Conservation (phyloP, 1,140 invertebrate species). For the Chelonus insularis region DNA sequence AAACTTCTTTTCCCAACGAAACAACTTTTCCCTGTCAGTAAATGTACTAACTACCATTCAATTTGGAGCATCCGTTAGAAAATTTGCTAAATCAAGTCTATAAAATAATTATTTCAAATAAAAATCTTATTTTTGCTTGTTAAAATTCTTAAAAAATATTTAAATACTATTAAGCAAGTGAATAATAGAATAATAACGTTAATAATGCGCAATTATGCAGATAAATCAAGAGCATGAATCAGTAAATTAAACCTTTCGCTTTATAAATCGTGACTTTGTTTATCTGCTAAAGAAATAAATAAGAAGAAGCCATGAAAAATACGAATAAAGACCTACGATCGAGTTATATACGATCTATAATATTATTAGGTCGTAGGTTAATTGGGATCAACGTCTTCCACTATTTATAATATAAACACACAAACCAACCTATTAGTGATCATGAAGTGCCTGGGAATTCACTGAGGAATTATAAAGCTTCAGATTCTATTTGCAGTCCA, state of each 20-base stretch:
- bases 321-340: not conserved
- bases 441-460: constrained; percentile 4
- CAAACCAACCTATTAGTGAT: constrained; percentile 9
- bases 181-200: not conserved
- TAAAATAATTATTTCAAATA: constrained; percentile 5
- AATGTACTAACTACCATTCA: constrained; percentile 11
- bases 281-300: not conserved
- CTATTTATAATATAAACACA: constrained; percentile 8
- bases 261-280: not conserved
- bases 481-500: not conserved
- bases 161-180: not conserved
- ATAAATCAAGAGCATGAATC: not conserved
- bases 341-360: constrained; percentile 1
- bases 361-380: constrained; percentile 16
- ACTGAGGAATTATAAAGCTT: not conserved
- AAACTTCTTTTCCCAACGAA: not conserved
- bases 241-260: not conserved
- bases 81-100: constrained; percentile 8
- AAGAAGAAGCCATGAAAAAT: not conserved
- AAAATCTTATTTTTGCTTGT: too few relatives aligned
- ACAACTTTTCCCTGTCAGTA: constrained; percentile 13
- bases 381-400: constrained; percentile 12
- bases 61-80: constrained; percentile 13
- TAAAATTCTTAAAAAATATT: too few relatives aligned
- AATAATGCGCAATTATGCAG: constrained; percentile 3